A percentile compares a stretch with the other conserved stretches of the same genome.
Conservation (phyloP, 1,140 invertebrate genomes). For the Orius insidiosus region DNA sequence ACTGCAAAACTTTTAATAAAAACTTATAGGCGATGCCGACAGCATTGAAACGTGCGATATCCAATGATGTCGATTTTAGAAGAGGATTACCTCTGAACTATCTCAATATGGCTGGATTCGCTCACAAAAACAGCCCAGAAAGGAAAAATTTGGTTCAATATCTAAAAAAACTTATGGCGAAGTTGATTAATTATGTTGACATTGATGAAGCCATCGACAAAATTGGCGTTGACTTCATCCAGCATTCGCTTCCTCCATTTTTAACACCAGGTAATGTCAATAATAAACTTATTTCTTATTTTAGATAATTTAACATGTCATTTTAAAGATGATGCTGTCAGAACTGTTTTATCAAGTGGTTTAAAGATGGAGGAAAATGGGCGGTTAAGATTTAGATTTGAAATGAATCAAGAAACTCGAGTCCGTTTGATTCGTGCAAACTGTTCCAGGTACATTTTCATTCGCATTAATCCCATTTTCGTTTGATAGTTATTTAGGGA, state of each 20-base stretch:
- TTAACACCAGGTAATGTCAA: slow-evolving; percentile 33
- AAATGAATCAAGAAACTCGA: slow-evolving; percentile 29
- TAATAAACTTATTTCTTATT: neutral
- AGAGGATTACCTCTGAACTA: slow-evolving; percentile 66
- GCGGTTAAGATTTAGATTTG: slow-evolving; percentile 24
- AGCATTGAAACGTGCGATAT: slow-evolving; percentile 53
- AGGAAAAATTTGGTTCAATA: slow-evolving; percentile 27
- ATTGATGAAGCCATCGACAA: slow-evolving; percentile 72
- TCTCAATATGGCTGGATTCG: slow-evolving; percentile 48
- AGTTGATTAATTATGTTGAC: slow-evolving; percentile 44
- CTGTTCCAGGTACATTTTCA: slow-evolving; percentile 25
- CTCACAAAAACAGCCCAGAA: slow-evolving; percentile 28
- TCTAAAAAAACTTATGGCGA: slow-evolving; percentile 42
- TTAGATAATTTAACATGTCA: neutral
- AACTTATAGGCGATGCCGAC: slow-evolving; percentile 42
- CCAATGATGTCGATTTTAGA: slow-evolving; percentile 52
- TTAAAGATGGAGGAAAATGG: slow-evolving; percentile 27
- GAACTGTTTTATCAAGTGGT: slow-evolving; percentile 29
- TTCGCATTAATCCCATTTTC: slow-evolving; percentile 2
- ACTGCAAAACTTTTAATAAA: slow-evolving; percentile 4
- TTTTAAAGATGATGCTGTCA: slow-evolving; percentile 12
- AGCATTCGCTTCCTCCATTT: slow-evolving; percentile 73
- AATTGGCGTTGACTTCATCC: slow-evolving; percentile 63
- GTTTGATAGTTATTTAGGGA: neutral
- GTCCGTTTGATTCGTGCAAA: slow-evolving; percentile 31